Percentiles rank a stretch among this genome's conserved stretches.
These are phyloP conservation scores for Oreochromis grahami DNA, from an alignment of 2,797 vertebrate species.

Conservation along the genomic window DNA sequence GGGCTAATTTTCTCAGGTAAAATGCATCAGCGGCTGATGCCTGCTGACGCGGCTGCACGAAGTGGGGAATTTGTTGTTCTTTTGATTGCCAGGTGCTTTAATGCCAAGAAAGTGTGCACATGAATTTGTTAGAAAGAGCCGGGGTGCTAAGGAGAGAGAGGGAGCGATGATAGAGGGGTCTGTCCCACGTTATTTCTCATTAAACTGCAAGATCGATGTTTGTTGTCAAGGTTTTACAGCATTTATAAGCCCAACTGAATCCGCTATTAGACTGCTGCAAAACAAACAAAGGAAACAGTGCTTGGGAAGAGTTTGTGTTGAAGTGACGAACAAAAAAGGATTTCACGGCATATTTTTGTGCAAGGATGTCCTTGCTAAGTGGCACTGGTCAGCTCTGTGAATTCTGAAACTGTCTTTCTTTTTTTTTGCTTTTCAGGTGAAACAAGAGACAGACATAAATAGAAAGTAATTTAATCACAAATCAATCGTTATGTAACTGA, in stretches of 20 bases:
- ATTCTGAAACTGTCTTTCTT: neutral
- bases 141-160: neutral
- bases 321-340: neutral
- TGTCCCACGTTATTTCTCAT: constrained; percentile 35
- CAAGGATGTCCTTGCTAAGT: neutral
- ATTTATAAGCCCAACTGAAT: constrained; percentile 46
- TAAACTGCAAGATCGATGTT: constrained; percentile 46
- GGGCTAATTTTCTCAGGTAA: constrained; percentile 12
- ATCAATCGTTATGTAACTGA: neutral
- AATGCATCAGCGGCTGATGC: constrained; percentile 5
- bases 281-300: neutral
- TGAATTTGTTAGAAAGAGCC: neutral
- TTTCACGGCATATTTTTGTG: neutral
- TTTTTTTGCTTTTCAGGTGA: neutral
- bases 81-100: constrained; percentile 18
- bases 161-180: neutral
- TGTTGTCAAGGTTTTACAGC: constrained; percentile 30
- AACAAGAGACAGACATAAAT: neutral
- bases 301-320: neutral
- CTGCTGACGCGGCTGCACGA: neutral
- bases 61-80: neutral
- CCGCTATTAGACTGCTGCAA: constrained; percentile 21
- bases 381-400: neutral
- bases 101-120: neutral
- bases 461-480: neutral